Conservation (phyloP, 2,797 vertebrate species). For the Pseudochirops cupreus region DNA sequence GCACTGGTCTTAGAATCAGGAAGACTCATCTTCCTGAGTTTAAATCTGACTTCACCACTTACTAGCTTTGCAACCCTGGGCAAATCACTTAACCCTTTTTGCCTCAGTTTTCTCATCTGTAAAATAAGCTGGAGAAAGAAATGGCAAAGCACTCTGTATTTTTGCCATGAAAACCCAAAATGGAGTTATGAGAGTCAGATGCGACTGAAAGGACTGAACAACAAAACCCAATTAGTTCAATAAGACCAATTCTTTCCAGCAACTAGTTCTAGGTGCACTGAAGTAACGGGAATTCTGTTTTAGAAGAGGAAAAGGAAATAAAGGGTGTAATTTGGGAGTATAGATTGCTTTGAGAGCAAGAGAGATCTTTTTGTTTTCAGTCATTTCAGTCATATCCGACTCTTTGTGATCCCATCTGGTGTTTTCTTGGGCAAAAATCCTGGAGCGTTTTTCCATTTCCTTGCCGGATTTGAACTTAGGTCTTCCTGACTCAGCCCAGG, state of each 20-base stretch:
- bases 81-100: not conserved
- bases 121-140: not conserved
- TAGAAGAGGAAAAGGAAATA: not conserved
- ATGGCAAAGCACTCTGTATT: not conserved
- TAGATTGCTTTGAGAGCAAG: not conserved
- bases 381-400: not conserved
- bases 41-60: not conserved
- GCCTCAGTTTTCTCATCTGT: not conserved
- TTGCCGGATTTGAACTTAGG: not conserved
- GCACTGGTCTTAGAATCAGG: too few species aligned
- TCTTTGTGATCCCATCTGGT: not conserved
- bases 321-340: not conserved
- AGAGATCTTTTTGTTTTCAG: not conserved
- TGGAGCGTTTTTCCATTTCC: not conserved
- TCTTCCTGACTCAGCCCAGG: not conserved
- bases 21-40: too few species aligned
- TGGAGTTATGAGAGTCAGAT: not conserved
- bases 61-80: not conserved
- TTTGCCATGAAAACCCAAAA: too few species aligned
- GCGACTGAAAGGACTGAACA: not conserved
- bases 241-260: not conserved
- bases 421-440: not conserved
- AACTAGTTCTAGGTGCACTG: not conserved
- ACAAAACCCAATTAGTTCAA: not conserved
- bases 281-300: not conserved